Evolutionary conservation across 1,140 invertebrate species (phyloP).

Genomic region (Zaprionus capensis): DNA sequence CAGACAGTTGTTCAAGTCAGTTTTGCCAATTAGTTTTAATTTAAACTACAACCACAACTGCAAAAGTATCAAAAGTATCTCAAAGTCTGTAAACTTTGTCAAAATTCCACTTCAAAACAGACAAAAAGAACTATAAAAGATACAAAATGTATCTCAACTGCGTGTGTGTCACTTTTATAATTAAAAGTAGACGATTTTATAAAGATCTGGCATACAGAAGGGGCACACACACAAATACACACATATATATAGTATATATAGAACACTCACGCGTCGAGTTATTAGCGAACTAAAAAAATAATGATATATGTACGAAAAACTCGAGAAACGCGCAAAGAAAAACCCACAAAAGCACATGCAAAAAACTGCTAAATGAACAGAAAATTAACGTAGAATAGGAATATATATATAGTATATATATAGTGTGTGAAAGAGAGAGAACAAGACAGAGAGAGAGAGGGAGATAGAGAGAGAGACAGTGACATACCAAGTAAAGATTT

Average conservation of each 20-base stretch:
- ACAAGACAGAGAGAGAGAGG: not conserved
- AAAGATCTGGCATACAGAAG: conserved; percentile 31
- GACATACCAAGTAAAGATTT: not conserved
- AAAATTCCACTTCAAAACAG: conserved; percentile 39
- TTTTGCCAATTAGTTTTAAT: conserved; percentile 31
- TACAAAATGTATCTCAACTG: conserved; percentile 13
- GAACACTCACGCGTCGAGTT: conserved; percentile 50
- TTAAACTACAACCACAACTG: conserved; percentile 16
- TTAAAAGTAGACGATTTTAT: conserved; percentile 63
- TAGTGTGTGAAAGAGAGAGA: not conserved
- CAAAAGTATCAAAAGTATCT: not conserved
- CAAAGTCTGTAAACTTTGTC: not conserved
- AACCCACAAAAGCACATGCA: conserved; percentile 11
- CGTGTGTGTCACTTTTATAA: conserved; percentile 68
- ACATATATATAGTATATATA: conserved; percentile 28
- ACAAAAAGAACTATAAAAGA: conserved; percentile 52
- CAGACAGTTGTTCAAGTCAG: not conserved
- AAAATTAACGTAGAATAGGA: conserved; percentile 25
- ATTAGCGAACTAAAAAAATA: conserved; percentile 51
- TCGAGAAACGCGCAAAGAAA: conserved; percentile 31
- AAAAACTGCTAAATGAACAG: conserved; percentile 51
- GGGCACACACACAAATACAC: conserved; percentile 11
- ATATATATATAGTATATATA: conserved; percentile 4
- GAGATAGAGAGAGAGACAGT: no score
- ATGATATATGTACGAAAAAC: conserved; percentile 17